Evolutionary conservation across 2,113 vertebrate genomes (phyloP).

Genomic region (Pleuronectes platessa): DNA sequence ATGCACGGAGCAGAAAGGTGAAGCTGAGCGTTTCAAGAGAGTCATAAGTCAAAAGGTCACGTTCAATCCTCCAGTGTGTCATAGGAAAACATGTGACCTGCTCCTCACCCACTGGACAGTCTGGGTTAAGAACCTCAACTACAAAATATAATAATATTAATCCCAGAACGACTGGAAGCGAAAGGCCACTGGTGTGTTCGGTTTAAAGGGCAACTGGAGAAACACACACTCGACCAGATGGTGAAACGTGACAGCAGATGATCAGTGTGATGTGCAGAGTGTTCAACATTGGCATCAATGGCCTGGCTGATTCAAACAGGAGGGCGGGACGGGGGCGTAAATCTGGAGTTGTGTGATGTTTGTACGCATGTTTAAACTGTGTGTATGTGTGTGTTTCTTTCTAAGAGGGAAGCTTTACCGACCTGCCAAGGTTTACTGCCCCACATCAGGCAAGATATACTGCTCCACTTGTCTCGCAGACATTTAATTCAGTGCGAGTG

Average conservation of each 20-base stretch:
- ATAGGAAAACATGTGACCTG: neutral
- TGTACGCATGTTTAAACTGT: constrained; percentile 8
- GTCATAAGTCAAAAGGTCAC: neutral
- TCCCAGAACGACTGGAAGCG: neutral
- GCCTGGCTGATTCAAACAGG: constrained; percentile 38
- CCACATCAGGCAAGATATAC: constrained; percentile 54
- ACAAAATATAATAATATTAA: neutral
- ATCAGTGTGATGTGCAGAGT: constrained; percentile 36
- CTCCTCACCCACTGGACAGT: neutral
- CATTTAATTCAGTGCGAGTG: constrained; percentile 29
- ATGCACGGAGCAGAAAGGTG: neutral
- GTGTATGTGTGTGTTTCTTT: constrained; percentile 15
- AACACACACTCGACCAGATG: constrained; percentile 46
- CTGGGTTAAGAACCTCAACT: constrained; percentile 1
- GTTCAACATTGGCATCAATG: constrained; percentile 34
- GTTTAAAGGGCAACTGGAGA: constrained; percentile 41
- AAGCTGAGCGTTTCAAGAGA: neutral
- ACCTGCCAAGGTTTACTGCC: constrained; percentile 55
- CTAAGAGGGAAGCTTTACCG: constrained; percentile 42
- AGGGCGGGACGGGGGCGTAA: constrained; percentile 17
- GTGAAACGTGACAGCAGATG: constrained; percentile 30
- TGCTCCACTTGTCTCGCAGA: constrained; percentile 3
- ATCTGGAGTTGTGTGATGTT: constrained; percentile 32
- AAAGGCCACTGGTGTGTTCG: constrained; percentile 30
- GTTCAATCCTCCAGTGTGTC: no score